These are phyloP conservation scores for Agriopis leucophaearia DNA, from an alignment of 2,888 invertebrate species.

Conservation along the genomic window DNA sequence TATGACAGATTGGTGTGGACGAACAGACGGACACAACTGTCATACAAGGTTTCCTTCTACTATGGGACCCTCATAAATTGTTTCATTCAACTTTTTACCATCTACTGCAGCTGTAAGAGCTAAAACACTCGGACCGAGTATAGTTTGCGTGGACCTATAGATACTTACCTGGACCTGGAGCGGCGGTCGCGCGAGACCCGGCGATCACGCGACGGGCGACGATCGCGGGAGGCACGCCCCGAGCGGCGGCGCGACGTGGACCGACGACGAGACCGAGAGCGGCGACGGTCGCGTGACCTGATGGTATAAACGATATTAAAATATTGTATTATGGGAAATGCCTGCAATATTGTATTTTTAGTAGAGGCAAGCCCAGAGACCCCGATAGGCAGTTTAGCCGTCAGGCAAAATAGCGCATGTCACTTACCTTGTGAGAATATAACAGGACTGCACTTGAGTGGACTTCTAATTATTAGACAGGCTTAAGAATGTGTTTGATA, in stretches of 20 bases:
- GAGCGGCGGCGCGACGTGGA: conserved; percentile 69
- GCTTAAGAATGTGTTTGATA: background rate
- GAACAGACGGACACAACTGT: too few species aligned
- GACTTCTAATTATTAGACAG: background rate
- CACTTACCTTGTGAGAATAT: background rate
- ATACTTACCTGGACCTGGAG: conserved; percentile 71
- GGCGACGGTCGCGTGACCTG: conserved; percentile 77
- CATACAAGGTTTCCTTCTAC: too few species aligned
- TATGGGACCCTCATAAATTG: too few species aligned
- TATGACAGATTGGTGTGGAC: too few species aligned
- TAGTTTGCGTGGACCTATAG: background rate
- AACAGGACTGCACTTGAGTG: background rate
- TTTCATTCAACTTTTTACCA: too few species aligned
- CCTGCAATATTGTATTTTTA: background rate
- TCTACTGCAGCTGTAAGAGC: too few species aligned
- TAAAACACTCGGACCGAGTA: too few species aligned
- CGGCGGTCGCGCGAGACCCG: conserved; percentile 70
- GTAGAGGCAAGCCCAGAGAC: background rate
- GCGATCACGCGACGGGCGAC: conserved; percentile 67
- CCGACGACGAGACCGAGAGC: conserved; percentile 77
- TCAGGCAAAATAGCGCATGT: background rate
- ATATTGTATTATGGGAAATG: background rate
- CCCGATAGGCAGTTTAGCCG: background rate
- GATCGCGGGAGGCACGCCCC: conserved; percentile 72
- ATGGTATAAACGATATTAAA: background rate